phyloP scores from a whole-genome alignment of 23 tunicate species.

The Halocynthia roretzi region DNA sequence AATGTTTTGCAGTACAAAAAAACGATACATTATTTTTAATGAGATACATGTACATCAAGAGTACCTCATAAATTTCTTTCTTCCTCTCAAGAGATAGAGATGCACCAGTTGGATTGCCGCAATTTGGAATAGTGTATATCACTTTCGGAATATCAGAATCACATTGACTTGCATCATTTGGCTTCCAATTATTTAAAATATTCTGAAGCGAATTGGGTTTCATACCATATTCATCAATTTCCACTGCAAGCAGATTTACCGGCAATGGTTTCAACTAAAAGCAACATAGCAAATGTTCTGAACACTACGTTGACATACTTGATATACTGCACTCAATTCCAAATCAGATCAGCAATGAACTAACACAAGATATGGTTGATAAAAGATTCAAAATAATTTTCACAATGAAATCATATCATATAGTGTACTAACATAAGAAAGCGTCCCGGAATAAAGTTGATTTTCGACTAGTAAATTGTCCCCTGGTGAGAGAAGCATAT shows the following conservation, averaged over 20 bases:
- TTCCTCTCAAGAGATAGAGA: conserved; percentile 57
- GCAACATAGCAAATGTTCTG: too few species aligned
- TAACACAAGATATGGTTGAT: too few species aligned
- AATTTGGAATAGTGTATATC: conserved; percentile 70
- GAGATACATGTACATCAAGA: too few species aligned
- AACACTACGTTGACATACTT: too few species aligned
- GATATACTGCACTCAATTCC: too few species aligned
- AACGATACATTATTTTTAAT: too few species aligned
- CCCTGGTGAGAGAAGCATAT: conserved; percentile 51
- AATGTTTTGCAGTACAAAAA: too few species aligned
- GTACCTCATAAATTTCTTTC: conserved; percentile 55
- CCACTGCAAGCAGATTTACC: conserved; percentile 57
- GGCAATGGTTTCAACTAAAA: conserved; percentile 65
- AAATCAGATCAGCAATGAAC: too few species aligned
- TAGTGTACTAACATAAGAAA: conserved; percentile 40
- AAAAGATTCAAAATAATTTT: too few species aligned
- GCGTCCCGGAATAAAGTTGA: conserved; percentile 87
- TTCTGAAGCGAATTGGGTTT: conserved; percentile 35
- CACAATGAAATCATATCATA: too few species aligned
- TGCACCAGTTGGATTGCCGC: conserved; percentile 97
- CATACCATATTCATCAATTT: conserved; percentile 75
- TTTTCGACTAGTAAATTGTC: conserved; percentile 79
- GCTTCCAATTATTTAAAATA: conserved; percentile 50
- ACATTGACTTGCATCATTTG: conserved; percentile 35
- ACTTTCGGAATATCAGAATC: conserved; percentile 60